Conservation (phyloP, 2,797 vertebrate genomes). For the Ceryle rudis region DNA sequence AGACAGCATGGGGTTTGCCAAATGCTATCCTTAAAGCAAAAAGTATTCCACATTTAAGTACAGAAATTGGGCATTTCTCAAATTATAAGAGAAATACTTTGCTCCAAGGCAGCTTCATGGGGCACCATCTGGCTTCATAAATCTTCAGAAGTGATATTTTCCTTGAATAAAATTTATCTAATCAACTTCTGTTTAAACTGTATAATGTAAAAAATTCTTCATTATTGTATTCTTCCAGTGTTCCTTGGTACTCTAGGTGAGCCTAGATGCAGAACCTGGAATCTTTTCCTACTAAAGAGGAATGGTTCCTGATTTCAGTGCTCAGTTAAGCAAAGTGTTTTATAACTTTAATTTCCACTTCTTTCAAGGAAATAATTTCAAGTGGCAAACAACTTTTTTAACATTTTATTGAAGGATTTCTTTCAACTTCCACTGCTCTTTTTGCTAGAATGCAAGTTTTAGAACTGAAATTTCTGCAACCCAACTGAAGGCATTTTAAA, state of each 20-base stretch:
- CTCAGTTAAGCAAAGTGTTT: not conserved
- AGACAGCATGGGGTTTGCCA: not conserved
- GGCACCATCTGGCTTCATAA: conserved; percentile 49
- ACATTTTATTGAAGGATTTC: not conserved
- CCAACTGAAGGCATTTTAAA: not conserved
- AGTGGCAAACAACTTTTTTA: rapidly evolving
- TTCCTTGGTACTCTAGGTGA: not conserved
- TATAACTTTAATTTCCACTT: not conserved
- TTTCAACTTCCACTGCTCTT: not conserved
- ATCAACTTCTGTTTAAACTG: not conserved
- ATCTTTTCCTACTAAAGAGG: not conserved
- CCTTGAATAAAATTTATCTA: not conserved
- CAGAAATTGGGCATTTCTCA: conserved; percentile 12
- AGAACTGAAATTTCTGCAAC: not conserved
- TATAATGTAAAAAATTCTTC: not conserved
- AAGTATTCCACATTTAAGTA: conserved; percentile 21
- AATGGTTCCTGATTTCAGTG: not conserved
- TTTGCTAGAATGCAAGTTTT: not conserved
- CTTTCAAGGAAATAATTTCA: not conserved
- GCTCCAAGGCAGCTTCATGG: not conserved
- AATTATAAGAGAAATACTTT: not conserved
- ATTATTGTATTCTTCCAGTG: rapidly evolving
- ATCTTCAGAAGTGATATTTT: conserved; percentile 36
- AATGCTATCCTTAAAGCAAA: conserved; percentile 11
- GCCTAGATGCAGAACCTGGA: not conserved